Conservation (phyloP, 1,140 invertebrate species). For the Pseudomyrmex dendroicus region DNA sequence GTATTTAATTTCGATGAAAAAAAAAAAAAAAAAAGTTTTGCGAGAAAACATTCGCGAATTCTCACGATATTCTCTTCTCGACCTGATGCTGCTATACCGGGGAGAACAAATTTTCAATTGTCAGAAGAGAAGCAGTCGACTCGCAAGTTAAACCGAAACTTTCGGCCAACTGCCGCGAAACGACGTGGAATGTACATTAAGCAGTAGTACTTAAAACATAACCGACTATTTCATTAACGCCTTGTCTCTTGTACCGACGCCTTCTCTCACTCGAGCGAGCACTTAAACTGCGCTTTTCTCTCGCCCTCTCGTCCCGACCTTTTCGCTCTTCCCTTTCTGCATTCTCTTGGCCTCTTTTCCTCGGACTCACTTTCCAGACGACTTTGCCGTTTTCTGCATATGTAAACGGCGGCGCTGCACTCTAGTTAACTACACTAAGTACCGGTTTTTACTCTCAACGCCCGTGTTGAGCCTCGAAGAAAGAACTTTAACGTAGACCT, state of each 20-base stretch:
- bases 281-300: conserved; percentile 67
- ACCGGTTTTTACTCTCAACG: conserved; percentile 75
- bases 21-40: not conserved
- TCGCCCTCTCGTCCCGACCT: conserved; percentile 31
- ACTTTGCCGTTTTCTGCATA: conserved; percentile 74
- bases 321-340: not conserved
- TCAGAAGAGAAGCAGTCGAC: not conserved
- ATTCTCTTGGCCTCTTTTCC: conserved; percentile 15
- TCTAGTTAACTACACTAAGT: conserved; percentile 78
- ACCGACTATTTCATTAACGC: conserved; percentile 73
- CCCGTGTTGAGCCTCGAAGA: conserved; percentile 44
- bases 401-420: conserved; percentile 74
- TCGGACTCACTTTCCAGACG: conserved; percentile 49
- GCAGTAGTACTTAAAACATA: conserved; percentile 71
- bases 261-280: conserved; percentile 46
- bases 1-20: not conserved
- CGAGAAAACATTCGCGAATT: not conserved
- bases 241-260: conserved; percentile 60
- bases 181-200: conserved; percentile 64
- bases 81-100: not conserved
- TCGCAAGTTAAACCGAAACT: conserved; percentile 47
- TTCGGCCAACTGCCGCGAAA: conserved; percentile 39
- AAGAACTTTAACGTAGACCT: conserved; percentile 14
- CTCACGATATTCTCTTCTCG: not conserved
- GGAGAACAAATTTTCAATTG: conserved; percentile 46